These are phyloP conservation scores for Hoplias malabaricus DNA, from an alignment of 2,113 vertebrate species.

Conservation along the genomic window DNA sequence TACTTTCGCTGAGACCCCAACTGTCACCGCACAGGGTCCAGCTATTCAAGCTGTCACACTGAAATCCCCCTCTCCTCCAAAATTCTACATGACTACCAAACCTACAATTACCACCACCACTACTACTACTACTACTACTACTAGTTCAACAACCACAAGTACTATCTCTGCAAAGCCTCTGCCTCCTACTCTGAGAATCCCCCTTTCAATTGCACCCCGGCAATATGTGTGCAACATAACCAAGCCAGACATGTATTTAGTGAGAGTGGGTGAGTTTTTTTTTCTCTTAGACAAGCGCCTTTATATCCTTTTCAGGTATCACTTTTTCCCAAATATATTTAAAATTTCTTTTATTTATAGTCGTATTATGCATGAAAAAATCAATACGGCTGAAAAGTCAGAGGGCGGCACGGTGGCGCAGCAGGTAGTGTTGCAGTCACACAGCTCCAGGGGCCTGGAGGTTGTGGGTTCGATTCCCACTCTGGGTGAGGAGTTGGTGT, in stretches of 20 bases:
- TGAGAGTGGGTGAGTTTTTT: conserved; percentile 71
- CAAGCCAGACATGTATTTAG: conserved; percentile 75
- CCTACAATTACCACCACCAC: conserved; percentile 52
- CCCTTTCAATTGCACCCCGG: conserved; percentile 56
- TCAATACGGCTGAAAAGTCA: too few species aligned
- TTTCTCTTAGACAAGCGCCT: background rate
- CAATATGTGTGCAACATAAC: conserved; percentile 74
- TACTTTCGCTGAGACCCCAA: conserved; percentile 52
- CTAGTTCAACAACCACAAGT: conserved; percentile 41
- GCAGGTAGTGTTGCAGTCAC: too few species aligned
- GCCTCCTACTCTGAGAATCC: conserved; percentile 63
- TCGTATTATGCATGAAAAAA: too few species aligned
- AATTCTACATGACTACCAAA: conserved; percentile 41
- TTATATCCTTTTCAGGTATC: too few species aligned
- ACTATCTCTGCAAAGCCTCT: conserved; percentile 60
- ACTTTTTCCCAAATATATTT: too few species aligned
- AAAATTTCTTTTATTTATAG: too few species aligned
- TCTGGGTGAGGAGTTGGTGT: too few species aligned
- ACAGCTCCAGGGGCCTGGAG: too few species aligned
- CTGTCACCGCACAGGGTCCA: conserved; percentile 18
- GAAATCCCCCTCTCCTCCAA: conserved; percentile 53
- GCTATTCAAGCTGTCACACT: conserved; percentile 53
- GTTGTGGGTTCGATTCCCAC: too few species aligned
- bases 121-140: conserved; percentile 55
- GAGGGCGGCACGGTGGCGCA: too few species aligned